Evolutionary conservation across 1,140 invertebrate species (phyloP), one percentile per base, ranked within the genome.

Genomic region (Drosophila tristis): DNA sequence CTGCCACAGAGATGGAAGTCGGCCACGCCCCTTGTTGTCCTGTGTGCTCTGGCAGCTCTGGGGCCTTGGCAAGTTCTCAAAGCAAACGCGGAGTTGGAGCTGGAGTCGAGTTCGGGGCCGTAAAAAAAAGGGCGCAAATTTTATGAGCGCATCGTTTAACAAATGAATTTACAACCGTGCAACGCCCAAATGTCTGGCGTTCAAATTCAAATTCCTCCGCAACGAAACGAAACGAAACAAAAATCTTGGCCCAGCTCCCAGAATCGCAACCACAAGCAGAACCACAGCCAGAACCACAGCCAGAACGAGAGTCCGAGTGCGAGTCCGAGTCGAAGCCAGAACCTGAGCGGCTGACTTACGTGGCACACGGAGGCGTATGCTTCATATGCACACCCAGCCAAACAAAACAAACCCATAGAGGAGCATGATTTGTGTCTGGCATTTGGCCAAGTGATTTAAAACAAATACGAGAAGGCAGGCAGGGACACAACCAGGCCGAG

Each of bases 161-260:
- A 91, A 91, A 91, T 91, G 90, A 91, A 91, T 91, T 91, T 91
- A 91, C 90, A 91, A 90, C 90, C 87, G 81, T 90, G 90, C 81
- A 91, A 91, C 90, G 90, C 90, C 90, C 90, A 91, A 91, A 85
- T 91, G 90, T 91, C 90, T 91, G 90, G 90, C 90, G 90, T 91
- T 91, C 89, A 82, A 90, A 90, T 91, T 91, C 86, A 91, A 91
- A 91, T 84, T 89, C 71, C 74, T 78, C 53, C 53, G 58, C 62
- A 39, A 39, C 26, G 51, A 35, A 45, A 35, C 15, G 7, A 51
- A 72, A 61, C 31, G 25, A 65, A 29, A 60, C 57, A 45, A 75
- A 75, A 79, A 62, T 76, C 64, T 67, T 70, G 74, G 74, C 78
- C 50, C 72, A 61, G 78, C 67, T 71, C 65, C 67, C 35, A 39